phyloP scores from a whole-genome alignment of 2,888 invertebrate genomes.

The Cylloceria caligata region DNA sequence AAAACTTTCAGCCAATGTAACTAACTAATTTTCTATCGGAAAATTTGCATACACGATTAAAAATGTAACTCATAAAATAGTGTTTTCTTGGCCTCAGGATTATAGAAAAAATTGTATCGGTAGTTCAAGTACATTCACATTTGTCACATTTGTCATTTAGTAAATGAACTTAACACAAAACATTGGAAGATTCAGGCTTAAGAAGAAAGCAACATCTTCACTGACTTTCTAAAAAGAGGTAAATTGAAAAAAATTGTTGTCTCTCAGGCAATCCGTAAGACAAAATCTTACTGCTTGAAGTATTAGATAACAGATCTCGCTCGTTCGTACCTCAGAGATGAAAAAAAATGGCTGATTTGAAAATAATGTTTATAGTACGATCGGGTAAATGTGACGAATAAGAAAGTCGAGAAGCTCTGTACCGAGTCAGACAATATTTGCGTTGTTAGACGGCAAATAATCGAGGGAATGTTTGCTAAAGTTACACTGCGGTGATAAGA shows the following conservation, averaged over 20 bases:
- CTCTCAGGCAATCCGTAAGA: background rate
- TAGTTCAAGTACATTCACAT: too few relatives aligned
- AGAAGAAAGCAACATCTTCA: background rate
- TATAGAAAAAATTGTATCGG: too few relatives aligned
- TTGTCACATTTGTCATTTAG: too few relatives aligned
- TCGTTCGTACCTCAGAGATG: background rate
- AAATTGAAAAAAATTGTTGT: background rate
- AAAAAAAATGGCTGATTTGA: background rate
- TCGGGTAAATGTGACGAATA: background rate
- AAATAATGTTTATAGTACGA: background rate
- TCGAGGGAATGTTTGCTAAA: background rate
- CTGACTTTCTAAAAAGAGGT: background rate
- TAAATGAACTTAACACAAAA: background rate
- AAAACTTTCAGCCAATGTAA: too few relatives aligned
- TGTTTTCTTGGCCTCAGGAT: too few relatives aligned
- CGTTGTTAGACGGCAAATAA: background rate
- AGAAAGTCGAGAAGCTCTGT: conserved; percentile 27
- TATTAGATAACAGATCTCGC: background rate
- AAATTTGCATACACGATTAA: too few relatives aligned
- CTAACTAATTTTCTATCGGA: too few relatives aligned
- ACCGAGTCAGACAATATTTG: conserved; percentile 24
- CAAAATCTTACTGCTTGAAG: background rate
- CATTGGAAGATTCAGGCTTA: too few relatives aligned
- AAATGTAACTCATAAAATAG: too few relatives aligned
- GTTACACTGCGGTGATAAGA: background rate